Conservation (phyloP, 2,888 invertebrate species). For the Chaetogeoica ovagalla region DNA sequence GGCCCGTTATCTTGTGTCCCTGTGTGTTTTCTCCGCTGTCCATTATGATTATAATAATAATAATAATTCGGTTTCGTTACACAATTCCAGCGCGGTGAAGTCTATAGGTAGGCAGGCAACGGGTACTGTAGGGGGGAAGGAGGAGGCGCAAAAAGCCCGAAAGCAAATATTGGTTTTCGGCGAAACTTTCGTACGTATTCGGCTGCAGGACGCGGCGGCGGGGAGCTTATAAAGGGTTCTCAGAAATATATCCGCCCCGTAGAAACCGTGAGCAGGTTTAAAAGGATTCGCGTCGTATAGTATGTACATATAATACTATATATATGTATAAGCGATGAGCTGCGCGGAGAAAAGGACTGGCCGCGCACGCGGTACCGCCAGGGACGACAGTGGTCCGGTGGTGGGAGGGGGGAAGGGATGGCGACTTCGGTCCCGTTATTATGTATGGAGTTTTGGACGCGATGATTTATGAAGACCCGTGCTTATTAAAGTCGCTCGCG, state of each 20-base stretch:
- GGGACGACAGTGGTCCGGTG: too few species aligned
- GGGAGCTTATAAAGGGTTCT: slow-evolving; percentile 49
- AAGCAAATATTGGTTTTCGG: slow-evolving; percentile 51
- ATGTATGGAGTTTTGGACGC: slow-evolving; percentile 44
- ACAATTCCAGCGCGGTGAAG: slow-evolving; percentile 21
- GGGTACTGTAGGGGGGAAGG: too few species aligned
- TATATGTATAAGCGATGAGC: not conserved
- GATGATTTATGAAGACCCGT: slow-evolving; percentile 52
- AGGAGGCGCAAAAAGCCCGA: slow-evolving; percentile 29
- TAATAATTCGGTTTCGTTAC: slow-evolving; percentile 39
- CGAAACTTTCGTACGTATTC: slow-evolving; percentile 35
- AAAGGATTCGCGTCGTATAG: slow-evolving; percentile 27
- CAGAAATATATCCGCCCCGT: slow-evolving; percentile 39
- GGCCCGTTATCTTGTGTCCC: slow-evolving; percentile 26
- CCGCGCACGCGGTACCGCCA: not conserved
- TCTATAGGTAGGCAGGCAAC: not conserved
- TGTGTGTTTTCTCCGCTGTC: not conserved
- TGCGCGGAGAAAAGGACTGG: too few species aligned
- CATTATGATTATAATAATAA: slow-evolving; percentile 33
- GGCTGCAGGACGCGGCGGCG: slow-evolving; percentile 2
- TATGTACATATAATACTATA: not conserved
- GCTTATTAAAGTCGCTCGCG: slow-evolving; percentile 49
- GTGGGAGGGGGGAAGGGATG: not conserved
- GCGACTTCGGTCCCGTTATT: slow-evolving; percentile 27
- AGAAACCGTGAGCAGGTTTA: slow-evolving; percentile 35